These are phyloP conservation scores for Columbina picui DNA, from an alignment of 2,113 vertebrate genomes.

Conservation along the genomic window DNA sequence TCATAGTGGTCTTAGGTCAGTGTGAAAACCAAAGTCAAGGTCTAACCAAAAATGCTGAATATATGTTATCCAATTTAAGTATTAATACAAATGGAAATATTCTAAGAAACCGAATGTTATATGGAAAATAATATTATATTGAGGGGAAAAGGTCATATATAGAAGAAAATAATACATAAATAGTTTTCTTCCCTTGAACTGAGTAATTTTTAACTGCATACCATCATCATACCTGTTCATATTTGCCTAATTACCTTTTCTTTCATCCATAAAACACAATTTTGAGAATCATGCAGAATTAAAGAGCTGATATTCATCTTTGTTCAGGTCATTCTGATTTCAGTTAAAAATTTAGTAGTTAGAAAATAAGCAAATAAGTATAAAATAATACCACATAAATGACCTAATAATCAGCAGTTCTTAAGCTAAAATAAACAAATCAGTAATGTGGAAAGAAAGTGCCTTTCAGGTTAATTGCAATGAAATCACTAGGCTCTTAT, in stretches of 20 bases:
- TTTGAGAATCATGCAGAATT: not conserved
- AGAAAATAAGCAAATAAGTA: not conserved
- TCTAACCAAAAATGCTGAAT: not conserved
- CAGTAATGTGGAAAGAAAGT: not conserved
- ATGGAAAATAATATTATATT: not conserved
- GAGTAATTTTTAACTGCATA: not conserved
- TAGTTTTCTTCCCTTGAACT: not conserved
- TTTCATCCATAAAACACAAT: not conserved
- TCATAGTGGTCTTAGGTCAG: not conserved
- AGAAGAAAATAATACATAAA: not conserved
- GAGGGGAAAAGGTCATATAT: not conserved
- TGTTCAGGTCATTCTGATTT: not conserved
- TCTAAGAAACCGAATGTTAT: not conserved
- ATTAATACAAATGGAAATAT: not conserved
- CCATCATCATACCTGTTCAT: not conserved
- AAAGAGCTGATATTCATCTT: not conserved
- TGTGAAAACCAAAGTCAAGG: not conserved
- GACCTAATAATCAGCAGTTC: not conserved
- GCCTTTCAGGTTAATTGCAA: not conserved
- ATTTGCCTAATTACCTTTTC: not conserved
- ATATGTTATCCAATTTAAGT: not conserved
- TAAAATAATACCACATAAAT: not conserved
- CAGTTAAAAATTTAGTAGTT: not conserved
- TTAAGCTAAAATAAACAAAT: not conserved
- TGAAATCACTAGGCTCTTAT: not conserved